Percentiles rank a stretch among this genome's conserved stretches.
phyloP scores from a whole-genome alignment of 1,140 invertebrate species.

The Eubasilissa regina region DNA sequence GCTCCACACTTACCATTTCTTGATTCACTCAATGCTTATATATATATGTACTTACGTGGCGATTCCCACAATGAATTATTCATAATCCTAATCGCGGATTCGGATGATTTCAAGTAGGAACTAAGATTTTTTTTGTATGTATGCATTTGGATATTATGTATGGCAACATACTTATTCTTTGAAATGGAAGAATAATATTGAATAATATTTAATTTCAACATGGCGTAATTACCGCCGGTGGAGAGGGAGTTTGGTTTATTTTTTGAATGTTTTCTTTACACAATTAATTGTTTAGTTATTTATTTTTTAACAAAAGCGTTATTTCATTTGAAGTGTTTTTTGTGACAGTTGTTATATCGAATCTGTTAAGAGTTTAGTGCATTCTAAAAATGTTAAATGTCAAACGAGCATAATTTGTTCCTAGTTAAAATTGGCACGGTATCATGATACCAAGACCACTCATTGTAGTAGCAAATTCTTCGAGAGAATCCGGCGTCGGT shows the following conservation, averaged over 20 bases:
- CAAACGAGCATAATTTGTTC: conserved; percentile 28
- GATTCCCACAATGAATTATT: too few species aligned
- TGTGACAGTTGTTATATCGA: background rate
- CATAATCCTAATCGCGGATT: too few species aligned
- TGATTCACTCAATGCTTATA: too few species aligned
- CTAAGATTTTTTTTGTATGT: too few species aligned
- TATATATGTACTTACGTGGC: too few species aligned
- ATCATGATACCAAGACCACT: conserved; percentile 40
- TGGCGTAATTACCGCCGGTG: conserved; percentile 47
- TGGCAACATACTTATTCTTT: conserved; percentile 19
- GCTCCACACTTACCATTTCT: too few species aligned
- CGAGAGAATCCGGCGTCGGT: conserved; percentile 9
- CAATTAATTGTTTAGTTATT: conserved; percentile 14
- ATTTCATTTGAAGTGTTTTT: background rate
- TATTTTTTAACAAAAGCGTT: conserved; percentile 18
- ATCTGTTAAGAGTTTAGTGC: background rate
- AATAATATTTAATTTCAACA: conserved; percentile 39
- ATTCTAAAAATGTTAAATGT: conserved; percentile 42
- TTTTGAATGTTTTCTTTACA: conserved; percentile 32
- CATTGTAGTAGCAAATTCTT: conserved; percentile 20
- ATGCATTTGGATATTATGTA: background rate
- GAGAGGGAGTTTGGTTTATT: conserved; percentile 41
- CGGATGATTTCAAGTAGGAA: too few species aligned
- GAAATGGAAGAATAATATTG: background rate
- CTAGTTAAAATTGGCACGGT: conserved; percentile 47